Conservation (phyloP, 2,797 vertebrate species). For the Halcyon chelicuti region DNA sequence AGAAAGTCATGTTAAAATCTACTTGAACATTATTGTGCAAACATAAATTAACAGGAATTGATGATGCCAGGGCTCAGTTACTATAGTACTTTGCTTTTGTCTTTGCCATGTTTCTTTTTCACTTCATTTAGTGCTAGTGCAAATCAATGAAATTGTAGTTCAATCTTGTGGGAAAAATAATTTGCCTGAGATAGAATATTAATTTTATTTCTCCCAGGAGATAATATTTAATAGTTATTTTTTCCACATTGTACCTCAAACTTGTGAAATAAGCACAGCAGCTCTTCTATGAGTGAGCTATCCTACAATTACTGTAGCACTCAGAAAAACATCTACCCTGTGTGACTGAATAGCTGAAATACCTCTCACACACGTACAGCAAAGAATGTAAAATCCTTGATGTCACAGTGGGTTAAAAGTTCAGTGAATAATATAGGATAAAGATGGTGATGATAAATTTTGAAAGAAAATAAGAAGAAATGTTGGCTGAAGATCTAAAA, state of each 20-base stretch:
- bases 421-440: conserved; percentile 18
- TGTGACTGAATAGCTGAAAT: conserved; percentile 29
- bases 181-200: background rate
- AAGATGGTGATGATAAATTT: conserved; percentile 26
- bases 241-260: background rate
- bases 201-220: conserved; percentile 6
- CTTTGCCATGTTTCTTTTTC: conserved; percentile 36
- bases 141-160: conserved; percentile 31
- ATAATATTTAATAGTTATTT: conserved; percentile 21
- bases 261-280: conserved; percentile 35
- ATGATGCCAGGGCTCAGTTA: background rate
- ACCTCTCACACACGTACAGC: background rate
- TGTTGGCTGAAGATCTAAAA: background rate
- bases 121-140: background rate
- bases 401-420: conserved; percentile 22
- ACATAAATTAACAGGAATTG: conserved; percentile 17
- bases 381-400: background rate
- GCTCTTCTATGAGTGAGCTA: conserved; percentile 1
- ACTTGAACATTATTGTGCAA: conserved; percentile 30
- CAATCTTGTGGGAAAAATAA: conserved; percentile 25
- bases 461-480: conserved; percentile 38
- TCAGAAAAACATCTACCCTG: background rate
- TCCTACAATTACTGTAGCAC: background rate
- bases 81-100: conserved; percentile 28
- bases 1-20: conserved; percentile 37